Base-by-base conservation (phyloP, 2,797 vertebrate species). In the Melanotaenia trifasciata region DNA sequence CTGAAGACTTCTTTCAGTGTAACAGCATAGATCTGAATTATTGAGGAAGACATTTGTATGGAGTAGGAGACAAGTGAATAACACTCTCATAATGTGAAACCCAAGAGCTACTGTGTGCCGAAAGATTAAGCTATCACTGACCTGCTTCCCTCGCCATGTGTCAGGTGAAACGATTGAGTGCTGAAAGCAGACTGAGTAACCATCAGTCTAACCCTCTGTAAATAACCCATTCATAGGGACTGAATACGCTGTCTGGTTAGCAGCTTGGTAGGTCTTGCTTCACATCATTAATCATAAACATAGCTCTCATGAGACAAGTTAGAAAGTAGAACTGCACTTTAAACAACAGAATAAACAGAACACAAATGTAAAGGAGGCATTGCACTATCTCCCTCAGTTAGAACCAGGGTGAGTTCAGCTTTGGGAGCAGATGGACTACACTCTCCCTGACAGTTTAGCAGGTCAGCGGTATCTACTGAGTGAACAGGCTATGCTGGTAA, bases 41-140 rank as follows among this genome's bases (percentile, higher is more conserved):
- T 93, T 91, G 67, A 94, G 51, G 36, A 73, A 80, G 84, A 90
- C 90, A 91, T 91, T 89, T 93, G 92, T 92, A 85, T 86, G 62
- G 84, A 70, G 87, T 59, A 76, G 82, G 59, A 88, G 73, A 88
- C 87, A 79, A 83, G 84, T 87, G 88, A 92, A 89, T 89, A 89
- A 90, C 76, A 53, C 66, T 74, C 73, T 84, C 77, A 85, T 89
- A 61, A 87, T 81, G 78, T 83, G 90, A 89, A 87, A 93, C 84
- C 74, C 22, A 82, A 93, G 88, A 82, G 64, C 30, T 4, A 54
- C 47, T 18, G 32, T 5, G 45, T 70, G 79, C 51, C 4, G 50
- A 86, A 88, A 79, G 87, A 86, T 89, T 86, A 86, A 82, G 83
- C 83, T 62, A 76, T 80, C 71, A 54, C 75, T 75, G 79, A 86